These are phyloP conservation scores for Drosophila varians DNA, from an alignment of 1,140 invertebrate species.

Conservation along the genomic window DNA sequence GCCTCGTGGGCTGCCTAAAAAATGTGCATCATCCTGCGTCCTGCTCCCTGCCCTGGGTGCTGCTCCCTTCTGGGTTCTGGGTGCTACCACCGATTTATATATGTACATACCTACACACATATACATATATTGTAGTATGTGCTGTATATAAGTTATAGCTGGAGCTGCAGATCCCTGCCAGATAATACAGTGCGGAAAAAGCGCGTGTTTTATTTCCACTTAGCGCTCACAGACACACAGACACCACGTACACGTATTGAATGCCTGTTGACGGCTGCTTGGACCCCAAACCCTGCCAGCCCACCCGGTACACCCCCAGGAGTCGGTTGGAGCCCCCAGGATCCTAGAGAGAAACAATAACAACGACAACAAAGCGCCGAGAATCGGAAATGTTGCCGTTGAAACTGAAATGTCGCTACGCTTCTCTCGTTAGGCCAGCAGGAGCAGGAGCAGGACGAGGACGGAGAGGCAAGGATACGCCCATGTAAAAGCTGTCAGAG, in stretches of 20 bases:
- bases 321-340: not conserved
- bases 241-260: slow-evolving; percentile 47
- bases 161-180: slow-evolving; percentile 35
- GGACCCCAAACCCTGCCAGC: not conserved
- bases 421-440: slow-evolving; percentile 49
- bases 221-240: slow-evolving; percentile 60
- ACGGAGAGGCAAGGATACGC: slow-evolving; percentile 41
- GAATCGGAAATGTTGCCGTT: slow-evolving; percentile 81
- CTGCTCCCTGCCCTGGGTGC: slow-evolving; percentile 14
- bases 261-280: slow-evolving; percentile 75
- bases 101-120: no score
- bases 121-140: not conserved
- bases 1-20: slow-evolving; percentile 49
- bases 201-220: slow-evolving; percentile 82
- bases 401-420: slow-evolving; percentile 79
- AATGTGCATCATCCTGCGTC: slow-evolving; percentile 62
- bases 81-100: not conserved
- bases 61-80: not conserved
- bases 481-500: slow-evolving; percentile 68
- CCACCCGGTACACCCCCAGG: not conserved
- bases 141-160: not conserved
- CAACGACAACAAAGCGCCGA: slow-evolving; percentile 71
- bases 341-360: slow-evolving; percentile 63
- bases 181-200: slow-evolving; percentile 77
- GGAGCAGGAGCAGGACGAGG: no score